phyloP scores from a whole-genome alignment of 2,888 invertebrate genomes.

The Drosophila putrida region DNA sequence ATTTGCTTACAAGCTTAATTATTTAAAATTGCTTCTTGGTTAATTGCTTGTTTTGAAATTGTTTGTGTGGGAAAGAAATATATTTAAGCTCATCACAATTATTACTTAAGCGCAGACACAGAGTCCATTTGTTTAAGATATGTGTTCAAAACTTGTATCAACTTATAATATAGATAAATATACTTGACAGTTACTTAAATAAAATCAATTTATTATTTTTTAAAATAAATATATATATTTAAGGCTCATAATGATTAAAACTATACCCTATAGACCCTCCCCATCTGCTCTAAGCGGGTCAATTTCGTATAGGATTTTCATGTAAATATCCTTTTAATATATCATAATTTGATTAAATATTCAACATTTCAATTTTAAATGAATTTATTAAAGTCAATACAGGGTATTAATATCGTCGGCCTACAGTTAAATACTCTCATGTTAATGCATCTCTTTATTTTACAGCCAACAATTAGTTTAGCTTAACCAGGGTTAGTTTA shows the following conservation, averaged over 20 bases:
- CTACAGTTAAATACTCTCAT: not conserved
- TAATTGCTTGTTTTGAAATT: slow-evolving; percentile 36
- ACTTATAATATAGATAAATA: too few relatives aligned
- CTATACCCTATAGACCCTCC: too few relatives aligned
- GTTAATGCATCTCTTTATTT: slow-evolving; percentile 1
- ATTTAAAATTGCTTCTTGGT: slow-evolving; percentile 37
- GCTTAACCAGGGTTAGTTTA: slow-evolving; percentile 15
- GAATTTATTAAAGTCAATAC: too few relatives aligned
- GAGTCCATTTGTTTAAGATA: not conserved
- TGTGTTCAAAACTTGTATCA: not conserved
- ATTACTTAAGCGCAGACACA: not conserved
- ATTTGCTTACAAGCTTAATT: slow-evolving; percentile 39
- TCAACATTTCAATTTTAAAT: too few relatives aligned
- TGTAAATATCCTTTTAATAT: not conserved
- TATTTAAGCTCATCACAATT: not conserved
- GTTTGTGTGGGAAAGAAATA: slow-evolving; percentile 22
- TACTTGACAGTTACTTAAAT: too few relatives aligned
- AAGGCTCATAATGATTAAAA: too few relatives aligned
- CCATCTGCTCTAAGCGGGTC: too few relatives aligned
- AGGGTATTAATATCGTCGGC: slow-evolving; percentile 4
- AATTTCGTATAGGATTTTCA: too few relatives aligned
- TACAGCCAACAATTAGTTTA: slow-evolving; percentile 5
- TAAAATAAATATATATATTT: too few relatives aligned
- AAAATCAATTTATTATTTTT: too few relatives aligned
- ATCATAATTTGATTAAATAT: not conserved